These are phyloP conservation scores for Pholis gunnellus DNA, from an alignment of 2,113 vertebrate species.

Conservation along the genomic window DNA sequence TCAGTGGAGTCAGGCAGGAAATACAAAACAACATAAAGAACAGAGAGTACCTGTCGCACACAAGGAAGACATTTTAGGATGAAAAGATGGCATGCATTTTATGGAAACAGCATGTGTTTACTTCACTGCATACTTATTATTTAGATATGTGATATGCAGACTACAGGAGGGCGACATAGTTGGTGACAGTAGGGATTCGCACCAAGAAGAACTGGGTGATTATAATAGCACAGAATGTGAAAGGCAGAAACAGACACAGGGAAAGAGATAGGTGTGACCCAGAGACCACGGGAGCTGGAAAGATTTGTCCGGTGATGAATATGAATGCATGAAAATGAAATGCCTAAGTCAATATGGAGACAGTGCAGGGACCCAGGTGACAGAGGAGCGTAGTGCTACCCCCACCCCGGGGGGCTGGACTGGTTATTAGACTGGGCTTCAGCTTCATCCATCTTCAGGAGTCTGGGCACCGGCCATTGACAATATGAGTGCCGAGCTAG, in stretches of 20 bases:
- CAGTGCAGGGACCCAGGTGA: slow-evolving; percentile 69
- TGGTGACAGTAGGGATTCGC: slow-evolving; percentile 1
- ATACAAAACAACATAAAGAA: slow-evolving; percentile 28
- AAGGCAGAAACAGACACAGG: background rate
- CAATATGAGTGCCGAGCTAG: slow-evolving; percentile 60
- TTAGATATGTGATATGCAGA: slow-evolving; percentile 9
- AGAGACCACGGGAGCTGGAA: slow-evolving; percentile 29
- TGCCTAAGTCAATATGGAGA: slow-evolving; percentile 72
- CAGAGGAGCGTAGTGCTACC: slow-evolving; percentile 63
- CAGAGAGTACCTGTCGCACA: background rate
- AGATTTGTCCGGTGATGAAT: slow-evolving; percentile 63
- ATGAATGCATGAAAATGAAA: slow-evolving; percentile 77
- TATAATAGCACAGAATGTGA: slow-evolving; percentile 39
- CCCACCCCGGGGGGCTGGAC: slow-evolving; percentile 67
- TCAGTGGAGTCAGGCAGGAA: slow-evolving; percentile 20
- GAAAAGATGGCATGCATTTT: slow-evolving; percentile 12
- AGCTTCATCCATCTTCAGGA: slow-evolving; percentile 78
- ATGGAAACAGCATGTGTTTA: slow-evolving; percentile 15
- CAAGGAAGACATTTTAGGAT: slow-evolving; percentile 17
- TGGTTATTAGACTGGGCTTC: slow-evolving; percentile 76
- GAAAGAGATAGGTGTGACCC: slow-evolving; percentile 19
- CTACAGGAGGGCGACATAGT: background rate
- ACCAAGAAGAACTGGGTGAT: slow-evolving; percentile 12
- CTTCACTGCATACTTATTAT: slow-evolving; percentile 29
- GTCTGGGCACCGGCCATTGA: slow-evolving; percentile 66